Conservation (phyloP, 2,888 invertebrate genomes). For the Morinoia aosen region DNA sequence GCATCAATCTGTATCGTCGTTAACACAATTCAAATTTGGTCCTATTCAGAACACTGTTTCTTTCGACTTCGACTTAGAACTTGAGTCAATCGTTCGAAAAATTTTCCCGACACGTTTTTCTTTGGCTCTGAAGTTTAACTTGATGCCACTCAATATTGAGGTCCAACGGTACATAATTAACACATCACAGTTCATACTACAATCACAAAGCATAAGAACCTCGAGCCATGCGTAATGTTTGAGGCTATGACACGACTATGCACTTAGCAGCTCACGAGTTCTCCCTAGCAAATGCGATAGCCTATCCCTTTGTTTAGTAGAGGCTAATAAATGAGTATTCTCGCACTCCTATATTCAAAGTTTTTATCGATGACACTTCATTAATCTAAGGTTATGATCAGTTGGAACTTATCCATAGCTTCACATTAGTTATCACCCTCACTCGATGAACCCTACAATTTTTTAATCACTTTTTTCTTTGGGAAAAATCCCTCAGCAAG, state of each 20-base stretch:
- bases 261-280: not conserved
- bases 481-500: not conserved
- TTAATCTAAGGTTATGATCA: not conserved
- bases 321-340: not conserved
- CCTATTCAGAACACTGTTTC: not conserved
- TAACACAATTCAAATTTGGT: not conserved
- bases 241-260: not conserved
- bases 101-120: not conserved
- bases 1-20: not conserved
- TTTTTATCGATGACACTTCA: not conserved
- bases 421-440: not conserved
- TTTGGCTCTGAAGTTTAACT: not conserved
- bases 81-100: not conserved
- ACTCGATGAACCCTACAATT: not conserved
- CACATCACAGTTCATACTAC: not conserved
- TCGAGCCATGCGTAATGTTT: not conserved
- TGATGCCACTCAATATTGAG: not conserved
- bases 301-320: not conserved
- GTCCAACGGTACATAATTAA: not conserved
- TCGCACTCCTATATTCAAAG: not conserved
- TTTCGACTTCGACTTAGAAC: not conserved
- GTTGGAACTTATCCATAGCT: not conserved
- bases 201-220: not conserved
- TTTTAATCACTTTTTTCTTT: not conserved
- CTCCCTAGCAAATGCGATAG: not conserved